Base-by-base conservation (phyloP, 2,113 vertebrate genomes). In the Aspiorhynchus laticeps region DNA sequence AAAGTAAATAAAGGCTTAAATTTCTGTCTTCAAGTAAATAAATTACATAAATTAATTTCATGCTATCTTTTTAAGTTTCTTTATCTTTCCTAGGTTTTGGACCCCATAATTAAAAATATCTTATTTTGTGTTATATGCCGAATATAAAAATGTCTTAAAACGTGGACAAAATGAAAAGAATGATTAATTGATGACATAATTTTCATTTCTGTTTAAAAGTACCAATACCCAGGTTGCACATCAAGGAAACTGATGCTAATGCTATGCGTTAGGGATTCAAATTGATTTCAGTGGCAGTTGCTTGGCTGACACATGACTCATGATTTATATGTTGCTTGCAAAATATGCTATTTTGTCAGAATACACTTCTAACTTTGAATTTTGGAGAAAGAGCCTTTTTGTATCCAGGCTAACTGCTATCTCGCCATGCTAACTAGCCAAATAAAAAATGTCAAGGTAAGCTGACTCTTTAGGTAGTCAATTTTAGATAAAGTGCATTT, bases 401-500 rank as follows among this genome's bases (percentile, higher is more conserved):
- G 56, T 3, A 9, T 10, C 4, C 59, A 63, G 59, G n/a, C 24
- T 26, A 26, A 63, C 59, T 63, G 10, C 11, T 26, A 63, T 12
- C n/a, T 26, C 4, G n/a, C 3, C 10, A 0, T 63, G 63, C 63
- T 17, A 67, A 67, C 14, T 8, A 33, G 14, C 4, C 6, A 31
- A 17, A 8, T 51, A 53, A 71, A 69, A 36, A 33, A 5, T 31
- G 41, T 46, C 41, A 38, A 41, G 14, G 21, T 65, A 19, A 69
- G 31, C 31, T 1, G 5, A 41, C 46, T 15, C 85, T 53, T 83
- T 76, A 41, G 80, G n/a, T 86, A 89, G 90, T 92, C 90, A 93
- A 93, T 92, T 93, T 91, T 89, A 91, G 88, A 38, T 92, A 92
- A 92, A 31, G 15, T 91, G 89, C 84, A 90, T 90, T 88, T 93